Percentiles rank a stretch among this genome's conserved stretches.
Evolutionary conservation across 2,888 invertebrate genomes (phyloP).

Genomic region (Plebejus anna): DNA sequence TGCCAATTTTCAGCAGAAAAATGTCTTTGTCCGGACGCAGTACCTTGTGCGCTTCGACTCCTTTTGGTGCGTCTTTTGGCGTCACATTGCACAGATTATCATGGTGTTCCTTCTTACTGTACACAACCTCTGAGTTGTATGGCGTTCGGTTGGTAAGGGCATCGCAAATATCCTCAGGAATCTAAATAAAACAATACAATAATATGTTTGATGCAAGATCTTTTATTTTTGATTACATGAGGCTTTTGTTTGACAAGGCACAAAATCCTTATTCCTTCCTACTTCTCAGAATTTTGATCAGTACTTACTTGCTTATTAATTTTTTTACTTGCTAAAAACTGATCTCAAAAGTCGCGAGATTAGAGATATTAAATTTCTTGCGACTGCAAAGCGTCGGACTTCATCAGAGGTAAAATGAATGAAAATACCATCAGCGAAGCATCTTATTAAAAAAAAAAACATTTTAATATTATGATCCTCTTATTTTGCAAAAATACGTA

Average conservation of each 20-base stretch:
- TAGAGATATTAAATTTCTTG: background rate
- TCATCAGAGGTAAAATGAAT: no score
- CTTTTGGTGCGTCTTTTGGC: slow-evolving; percentile 72
- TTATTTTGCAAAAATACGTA: no score
- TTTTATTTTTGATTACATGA: background rate
- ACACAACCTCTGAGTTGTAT: slow-evolving; percentile 61
- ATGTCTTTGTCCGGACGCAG: slow-evolving; percentile 85
- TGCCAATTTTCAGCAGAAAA: slow-evolving; percentile 86
- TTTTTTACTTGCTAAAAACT: background rate
- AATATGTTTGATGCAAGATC: background rate
- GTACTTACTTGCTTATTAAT: background rate
- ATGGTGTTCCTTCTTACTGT: slow-evolving; percentile 55
- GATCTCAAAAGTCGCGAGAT: background rate
- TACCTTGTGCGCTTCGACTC: slow-evolving; percentile 78
- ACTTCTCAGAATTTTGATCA: background rate
- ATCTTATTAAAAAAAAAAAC: no score
- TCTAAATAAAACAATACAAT: slow-evolving; percentile 43
- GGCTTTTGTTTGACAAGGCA: background rate
- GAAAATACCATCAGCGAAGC: no score
- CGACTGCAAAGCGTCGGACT: background rate
- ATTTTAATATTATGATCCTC: no score
- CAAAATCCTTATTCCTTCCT: background rate
- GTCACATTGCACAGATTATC: slow-evolving; percentile 67
- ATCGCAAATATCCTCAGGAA: slow-evolving; percentile 71
- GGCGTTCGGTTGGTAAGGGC: slow-evolving; percentile 58